Evolutionary conservation across 2,888 invertebrate species (phyloP).

Genomic region (Acanthosoma haemorrhoidale): DNA sequence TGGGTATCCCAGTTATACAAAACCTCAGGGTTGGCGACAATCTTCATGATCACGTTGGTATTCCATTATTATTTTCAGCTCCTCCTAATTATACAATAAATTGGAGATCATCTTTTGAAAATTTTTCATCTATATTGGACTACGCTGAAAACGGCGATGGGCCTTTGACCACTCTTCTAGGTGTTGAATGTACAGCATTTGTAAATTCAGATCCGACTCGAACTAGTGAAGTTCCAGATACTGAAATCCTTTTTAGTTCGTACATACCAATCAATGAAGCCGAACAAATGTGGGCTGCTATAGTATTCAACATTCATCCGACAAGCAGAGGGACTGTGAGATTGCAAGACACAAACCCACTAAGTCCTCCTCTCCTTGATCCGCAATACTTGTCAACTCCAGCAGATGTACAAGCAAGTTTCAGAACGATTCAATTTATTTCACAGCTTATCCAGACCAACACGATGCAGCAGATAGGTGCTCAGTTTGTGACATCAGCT

Average conservation of each 20-base stretch:
- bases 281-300: constrained; percentile 49
- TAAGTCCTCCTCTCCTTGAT: constrained; percentile 58
- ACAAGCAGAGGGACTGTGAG: constrained; percentile 60
- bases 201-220: constrained; percentile 19
- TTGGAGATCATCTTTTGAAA: constrained; percentile 24
- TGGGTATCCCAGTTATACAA: constrained; percentile 37
- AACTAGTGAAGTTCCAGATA: constrained; percentile 31
- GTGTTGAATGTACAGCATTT: constrained; percentile 34
- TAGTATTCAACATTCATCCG: constrained; percentile 59
- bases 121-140: constrained; percentile 26
- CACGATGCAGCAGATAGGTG: constrained; percentile 55
- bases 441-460: constrained; percentile 55
- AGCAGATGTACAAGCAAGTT: constrained; percentile 57
- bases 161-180: constrained; percentile 34
- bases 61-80: constrained; percentile 26
- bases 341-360: constrained; percentile 58
- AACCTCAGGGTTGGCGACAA: constrained; percentile 40
- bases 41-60: constrained; percentile 37
- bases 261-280: constrained; percentile 46
- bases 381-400: constrained; percentile 62
- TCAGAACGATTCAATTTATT: constrained; percentile 55
- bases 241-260: constrained; percentile 33
- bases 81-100: constrained; percentile 23
- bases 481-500: constrained; percentile 41
- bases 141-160: constrained; percentile 30